Conservation (phyloP, 1,140 invertebrate species). For the Elysia chlorotica region DNA sequence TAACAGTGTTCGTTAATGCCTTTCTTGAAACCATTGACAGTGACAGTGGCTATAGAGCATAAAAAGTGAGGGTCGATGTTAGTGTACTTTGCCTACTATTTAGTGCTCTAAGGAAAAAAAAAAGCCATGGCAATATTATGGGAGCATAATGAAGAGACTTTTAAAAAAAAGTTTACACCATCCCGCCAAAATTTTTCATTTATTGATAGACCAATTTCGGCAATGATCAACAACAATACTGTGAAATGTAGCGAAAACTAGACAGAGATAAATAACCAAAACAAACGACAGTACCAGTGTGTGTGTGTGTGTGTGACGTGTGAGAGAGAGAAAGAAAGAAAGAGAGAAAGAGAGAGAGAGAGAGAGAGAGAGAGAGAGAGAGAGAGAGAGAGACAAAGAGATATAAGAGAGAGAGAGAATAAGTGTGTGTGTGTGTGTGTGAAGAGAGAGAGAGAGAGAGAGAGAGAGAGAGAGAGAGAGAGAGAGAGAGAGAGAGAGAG, state of each 20-base stretch:
- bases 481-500: background rate
- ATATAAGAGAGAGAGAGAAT: background rate
- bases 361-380: background rate
- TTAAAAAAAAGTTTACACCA: too few relatives aligned
- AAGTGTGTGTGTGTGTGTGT: too few relatives aligned
- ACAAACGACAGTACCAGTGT: background rate
- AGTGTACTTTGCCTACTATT: background rate
- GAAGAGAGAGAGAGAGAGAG: background rate
- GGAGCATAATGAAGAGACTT: background rate
- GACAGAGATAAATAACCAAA: background rate
- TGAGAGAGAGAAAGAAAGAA: background rate
- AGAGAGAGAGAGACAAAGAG: background rate
- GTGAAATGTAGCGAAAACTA: background rate
- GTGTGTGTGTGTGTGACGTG: background rate
- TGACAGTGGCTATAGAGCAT: too few relatives aligned
- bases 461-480: background rate
- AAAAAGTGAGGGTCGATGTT: too few relatives aligned
- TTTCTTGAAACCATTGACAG: too few relatives aligned
- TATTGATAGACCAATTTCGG: too few relatives aligned
- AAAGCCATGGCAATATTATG: background rate
- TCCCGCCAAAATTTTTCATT: too few relatives aligned
- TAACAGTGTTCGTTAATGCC: too few relatives aligned
- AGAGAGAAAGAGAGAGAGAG: background rate
- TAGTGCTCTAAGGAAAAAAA: background rate
- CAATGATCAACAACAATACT: background rate